A percentile compares a stretch with the other conserved stretches of the same genome.
Evolutionary conservation across 2,113 vertebrate species (phyloP).

Genomic region (Neodontobutis hainanensis): DNA sequence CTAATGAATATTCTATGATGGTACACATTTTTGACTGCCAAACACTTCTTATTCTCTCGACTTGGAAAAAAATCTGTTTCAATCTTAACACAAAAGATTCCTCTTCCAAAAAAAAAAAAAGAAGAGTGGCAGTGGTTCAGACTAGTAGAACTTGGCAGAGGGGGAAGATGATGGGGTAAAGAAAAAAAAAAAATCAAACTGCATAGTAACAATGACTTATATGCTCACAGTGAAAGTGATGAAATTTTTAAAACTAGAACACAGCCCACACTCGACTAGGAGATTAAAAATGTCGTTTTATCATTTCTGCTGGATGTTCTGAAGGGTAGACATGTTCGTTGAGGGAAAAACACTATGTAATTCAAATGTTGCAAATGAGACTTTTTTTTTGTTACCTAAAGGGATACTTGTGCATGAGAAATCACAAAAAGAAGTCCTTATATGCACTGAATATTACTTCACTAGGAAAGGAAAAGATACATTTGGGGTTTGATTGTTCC

Average conservation of each 20-base stretch:
- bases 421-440: constrained; percentile 28
- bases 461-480: background rate
- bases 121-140: background rate
- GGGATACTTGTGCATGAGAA: constrained; percentile 44
- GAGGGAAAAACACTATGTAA: constrained; percentile 20
- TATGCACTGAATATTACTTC: constrained; percentile 18
- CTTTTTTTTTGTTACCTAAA: constrained; percentile 16
- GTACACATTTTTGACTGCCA: background rate
- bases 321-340: constrained; percentile 6
- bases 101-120: background rate
- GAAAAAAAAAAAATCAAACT: constrained; percentile 5
- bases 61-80: background rate
- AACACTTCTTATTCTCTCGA: background rate
- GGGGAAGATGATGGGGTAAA: background rate
- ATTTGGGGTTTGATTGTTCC: background rate
- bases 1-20: constrained; percentile 19
- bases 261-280: background rate
- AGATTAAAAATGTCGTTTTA: constrained; percentile 15
- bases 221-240: constrained; percentile 20
- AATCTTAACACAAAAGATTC: background rate
- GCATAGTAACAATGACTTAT: constrained; percentile 27
- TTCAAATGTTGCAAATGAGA: constrained; percentile 54
- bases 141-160: background rate
- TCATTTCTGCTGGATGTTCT: constrained; percentile 29
- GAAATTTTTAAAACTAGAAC: constrained; percentile 16